Evolutionary conservation across 2,888 invertebrate species (phyloP), one percentile per base, ranked within the genome.

Genomic region (Apamea crenata): DNA sequence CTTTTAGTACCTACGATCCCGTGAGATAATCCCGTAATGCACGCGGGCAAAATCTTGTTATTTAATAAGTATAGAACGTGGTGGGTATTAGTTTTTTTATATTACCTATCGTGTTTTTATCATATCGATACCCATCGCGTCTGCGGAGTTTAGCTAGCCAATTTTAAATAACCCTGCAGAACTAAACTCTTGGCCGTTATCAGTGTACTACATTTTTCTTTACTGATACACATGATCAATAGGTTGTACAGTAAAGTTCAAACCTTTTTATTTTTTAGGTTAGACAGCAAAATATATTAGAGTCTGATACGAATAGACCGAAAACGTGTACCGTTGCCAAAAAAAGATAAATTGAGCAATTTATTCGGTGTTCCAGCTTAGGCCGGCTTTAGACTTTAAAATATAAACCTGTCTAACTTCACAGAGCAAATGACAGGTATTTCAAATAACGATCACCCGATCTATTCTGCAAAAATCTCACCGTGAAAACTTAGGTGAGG

Each of bases 311-410:
- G 82, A 82, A 82, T 89, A 90, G 77, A 83, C 82, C 78, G 81
- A 86, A 85, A 81, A 65, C 81, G 79, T 81, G 80, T 81, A 84
- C 73, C 78, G 91, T 84, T 90, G 90, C 91, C 89, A 90, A 90
- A 90, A 90, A 87, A 90, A 90, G 88, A 90, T 90, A 90, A 89
- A 90, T 90, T 82, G 88, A 75, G 74, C 86, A 87, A 90, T 90
- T 90, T 87, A 87, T 90, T 86, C 79, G 44, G 82, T 81, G 81
- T 86, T 82, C 81, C 83, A 87, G 90, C 84, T 90, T 86, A 87
- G 85, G 87, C 77, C 83, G 72, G 83, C 79, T 89, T 84, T 85
- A 77, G 82, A 76, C 56, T 90, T 82, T 73, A 83, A 86, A 90
- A 89, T 87, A 84, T 89, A 82, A 88, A 88, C 80, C 85, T 83